Percentiles rank a stretch among this genome's conserved stretches.
Evolutionary conservation across 1,140 invertebrate genomes (phyloP).

Genomic region (Cyphomyrmex costatus): DNA sequence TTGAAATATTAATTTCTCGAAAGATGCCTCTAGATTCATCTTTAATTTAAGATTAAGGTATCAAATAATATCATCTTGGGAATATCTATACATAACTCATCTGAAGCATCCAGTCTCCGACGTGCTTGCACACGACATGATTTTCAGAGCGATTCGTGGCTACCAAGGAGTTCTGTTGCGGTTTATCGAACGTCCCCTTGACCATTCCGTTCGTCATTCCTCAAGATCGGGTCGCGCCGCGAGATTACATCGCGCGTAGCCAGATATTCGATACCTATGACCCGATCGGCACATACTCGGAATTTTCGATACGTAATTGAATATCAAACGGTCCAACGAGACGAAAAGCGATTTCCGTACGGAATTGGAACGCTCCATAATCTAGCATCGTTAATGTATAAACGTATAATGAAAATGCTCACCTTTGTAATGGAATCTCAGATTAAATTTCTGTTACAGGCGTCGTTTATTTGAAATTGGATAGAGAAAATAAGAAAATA

Average conservation of each 20-base stretch:
- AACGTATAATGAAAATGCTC: conserved; percentile 28
- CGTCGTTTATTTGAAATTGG: neutral
- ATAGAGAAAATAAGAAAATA: neutral
- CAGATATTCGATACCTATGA: conserved; percentile 62
- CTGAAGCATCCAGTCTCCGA: neutral
- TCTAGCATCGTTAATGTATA: conserved; percentile 31
- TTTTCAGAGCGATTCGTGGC: conserved; percentile 39
- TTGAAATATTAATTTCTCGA: neutral
- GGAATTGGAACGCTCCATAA: neutral
- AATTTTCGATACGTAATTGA: conserved; percentile 71
- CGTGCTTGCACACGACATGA: conserved; percentile 16
- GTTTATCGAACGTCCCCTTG: conserved; percentile 60
- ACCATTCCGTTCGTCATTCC: conserved; percentile 65
- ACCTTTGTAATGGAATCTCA: conserved; percentile 49
- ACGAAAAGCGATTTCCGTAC: conserved; percentile 24
- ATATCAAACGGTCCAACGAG: conserved; percentile 48
- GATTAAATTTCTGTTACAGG: conserved; percentile 36
- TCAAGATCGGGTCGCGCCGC: conserved; percentile 66
- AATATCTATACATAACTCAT: conserved; percentile 21
- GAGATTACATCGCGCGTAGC: conserved; percentile 65
- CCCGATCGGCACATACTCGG: conserved; percentile 48
- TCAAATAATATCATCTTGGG: neutral
- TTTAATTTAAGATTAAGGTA: neutral
- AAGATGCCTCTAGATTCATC: neutral
- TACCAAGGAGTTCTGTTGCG: conserved; percentile 29